Evolutionary conservation across 2,888 invertebrate species (phyloP).

Genomic region (Drosophila quinaria): DNA sequence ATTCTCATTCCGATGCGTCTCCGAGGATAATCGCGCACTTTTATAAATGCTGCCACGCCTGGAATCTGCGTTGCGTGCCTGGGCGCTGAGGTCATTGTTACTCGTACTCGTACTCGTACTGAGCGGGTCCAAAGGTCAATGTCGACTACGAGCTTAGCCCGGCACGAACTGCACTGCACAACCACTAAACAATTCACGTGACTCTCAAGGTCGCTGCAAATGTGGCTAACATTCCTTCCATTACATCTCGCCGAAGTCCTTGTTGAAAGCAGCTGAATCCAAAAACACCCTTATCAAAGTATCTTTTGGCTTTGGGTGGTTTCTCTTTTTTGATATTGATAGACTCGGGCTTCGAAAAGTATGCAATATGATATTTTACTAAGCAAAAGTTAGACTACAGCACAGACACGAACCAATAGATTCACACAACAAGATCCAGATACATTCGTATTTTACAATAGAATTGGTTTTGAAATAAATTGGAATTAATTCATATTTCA

Average conservation of each 20-base stretch:
- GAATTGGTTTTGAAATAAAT: not conserved
- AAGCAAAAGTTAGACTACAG: slow-evolving; percentile 11
- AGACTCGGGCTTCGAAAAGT: slow-evolving; percentile 30
- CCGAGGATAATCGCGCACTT: slow-evolving; percentile 67
- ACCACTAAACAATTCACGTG: slow-evolving; percentile 41
- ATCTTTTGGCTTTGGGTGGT: not conserved
- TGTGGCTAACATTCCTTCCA: slow-evolving; percentile 20
- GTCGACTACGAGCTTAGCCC: slow-evolving; percentile 33
- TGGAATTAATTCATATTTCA: not conserved
- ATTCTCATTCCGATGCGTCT: slow-evolving; percentile 45
- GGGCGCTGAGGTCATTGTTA: slow-evolving; percentile 56
- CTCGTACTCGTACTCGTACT: slow-evolving; percentile 26
- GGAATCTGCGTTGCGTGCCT: slow-evolving; percentile 61
- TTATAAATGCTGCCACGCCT: slow-evolving; percentile 51
- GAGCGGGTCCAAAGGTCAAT: slow-evolving; percentile 62
- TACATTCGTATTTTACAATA: not conserved
- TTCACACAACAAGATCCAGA: not conserved
- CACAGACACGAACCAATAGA: slow-evolving; percentile 30
- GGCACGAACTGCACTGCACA: slow-evolving; percentile 59
- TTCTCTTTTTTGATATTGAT: not conserved
- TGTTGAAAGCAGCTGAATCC: slow-evolving; percentile 14
- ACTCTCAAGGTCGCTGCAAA: slow-evolving; percentile 56
- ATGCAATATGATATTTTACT: slow-evolving; percentile 30
- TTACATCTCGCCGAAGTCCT: not conserved
- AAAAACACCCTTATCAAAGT: slow-evolving; percentile 13